A percentile compares a stretch with the other conserved stretches of the same genome.
These are phyloP conservation scores for Drosophila lini DNA, from an alignment of 1,140 invertebrate species.

Conservation along the genomic window DNA sequence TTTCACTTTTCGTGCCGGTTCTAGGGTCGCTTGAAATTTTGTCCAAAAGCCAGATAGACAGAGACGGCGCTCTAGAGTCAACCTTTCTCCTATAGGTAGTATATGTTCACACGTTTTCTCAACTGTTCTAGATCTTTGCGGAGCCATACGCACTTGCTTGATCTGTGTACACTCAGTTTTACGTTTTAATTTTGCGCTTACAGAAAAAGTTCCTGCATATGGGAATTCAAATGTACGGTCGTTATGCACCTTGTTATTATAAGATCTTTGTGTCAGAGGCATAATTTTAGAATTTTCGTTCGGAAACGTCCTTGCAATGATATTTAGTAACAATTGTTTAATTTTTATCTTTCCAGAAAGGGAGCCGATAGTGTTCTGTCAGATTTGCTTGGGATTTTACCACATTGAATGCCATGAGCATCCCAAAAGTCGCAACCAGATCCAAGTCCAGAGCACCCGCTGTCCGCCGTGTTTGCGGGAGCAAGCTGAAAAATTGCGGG, in stretches of 20 bases:
- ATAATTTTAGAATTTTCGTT: no score
- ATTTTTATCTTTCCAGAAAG: conserved; percentile 17
- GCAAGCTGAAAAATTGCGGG: background rate
- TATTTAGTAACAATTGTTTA: background rate
- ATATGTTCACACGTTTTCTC: no score
- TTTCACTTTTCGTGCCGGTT: background rate
- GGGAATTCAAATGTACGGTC: background rate
- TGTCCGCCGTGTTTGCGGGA: conserved; percentile 45
- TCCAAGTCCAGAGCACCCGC: conserved; percentile 26
- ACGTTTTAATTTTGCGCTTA: no score
- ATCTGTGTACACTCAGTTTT: no score
- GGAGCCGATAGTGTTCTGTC: conserved; percentile 31
- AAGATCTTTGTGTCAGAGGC: background rate
- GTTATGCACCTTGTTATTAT: background rate
- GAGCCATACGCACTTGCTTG: no score
- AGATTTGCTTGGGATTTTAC: conserved; percentile 32
- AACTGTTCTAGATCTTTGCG: background rate
- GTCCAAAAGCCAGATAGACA: background rate
- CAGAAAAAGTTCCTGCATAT: background rate
- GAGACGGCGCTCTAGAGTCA: background rate
- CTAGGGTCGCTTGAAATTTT: background rate
- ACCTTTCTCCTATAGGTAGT: no score
- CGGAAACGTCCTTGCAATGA: background rate
- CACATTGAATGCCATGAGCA: conserved; percentile 53
- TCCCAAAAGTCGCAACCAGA: conserved; percentile 20